A percentile compares a stretch with the other conserved stretches of the same genome.
Conservation (phyloP, 1,140 invertebrate species). For the Schlechtendalia chinensis region DNA sequence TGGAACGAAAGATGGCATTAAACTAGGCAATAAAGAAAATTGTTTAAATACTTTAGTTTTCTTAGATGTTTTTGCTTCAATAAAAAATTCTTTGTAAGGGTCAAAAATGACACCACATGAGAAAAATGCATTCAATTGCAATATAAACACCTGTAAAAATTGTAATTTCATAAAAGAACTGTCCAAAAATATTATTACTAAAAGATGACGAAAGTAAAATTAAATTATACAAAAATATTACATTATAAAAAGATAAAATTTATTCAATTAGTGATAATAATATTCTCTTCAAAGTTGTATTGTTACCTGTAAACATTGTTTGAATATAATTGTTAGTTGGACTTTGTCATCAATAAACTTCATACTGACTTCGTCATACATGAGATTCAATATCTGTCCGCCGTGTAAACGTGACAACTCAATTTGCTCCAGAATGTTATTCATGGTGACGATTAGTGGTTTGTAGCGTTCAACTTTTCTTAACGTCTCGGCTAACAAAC, state of each 20-base stretch:
- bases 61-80: background rate
- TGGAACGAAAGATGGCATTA: conserved; percentile 41
- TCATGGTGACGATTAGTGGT: conserved; percentile 13
- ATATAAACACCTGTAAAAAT: conserved; percentile 31
- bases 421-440: conserved; percentile 26
- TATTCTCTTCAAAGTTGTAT: background rate
- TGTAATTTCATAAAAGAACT: background rate
- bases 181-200: no score
- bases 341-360: conserved; percentile 13
- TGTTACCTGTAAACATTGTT: conserved; percentile 46
- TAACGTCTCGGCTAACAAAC: conserved; percentile 29
- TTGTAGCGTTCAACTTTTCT: conserved; percentile 40
- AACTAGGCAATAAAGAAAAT: conserved; percentile 27
- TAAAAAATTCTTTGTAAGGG: conserved; percentile 22
- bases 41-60: conserved; percentile 22
- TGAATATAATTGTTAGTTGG: conserved; percentile 27
- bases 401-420: conserved; percentile 9
- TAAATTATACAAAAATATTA: background rate
- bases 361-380: background rate
- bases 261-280: no score
- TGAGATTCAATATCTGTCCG: conserved; percentile 40
- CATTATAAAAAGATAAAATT: background rate
- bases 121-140: conserved; percentile 34
- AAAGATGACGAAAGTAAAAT: background rate
- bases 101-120: conserved; percentile 34